Evolutionary conservation across 2,888 invertebrate genomes (phyloP).

Genomic region (Keiferia lycopersicella): DNA sequence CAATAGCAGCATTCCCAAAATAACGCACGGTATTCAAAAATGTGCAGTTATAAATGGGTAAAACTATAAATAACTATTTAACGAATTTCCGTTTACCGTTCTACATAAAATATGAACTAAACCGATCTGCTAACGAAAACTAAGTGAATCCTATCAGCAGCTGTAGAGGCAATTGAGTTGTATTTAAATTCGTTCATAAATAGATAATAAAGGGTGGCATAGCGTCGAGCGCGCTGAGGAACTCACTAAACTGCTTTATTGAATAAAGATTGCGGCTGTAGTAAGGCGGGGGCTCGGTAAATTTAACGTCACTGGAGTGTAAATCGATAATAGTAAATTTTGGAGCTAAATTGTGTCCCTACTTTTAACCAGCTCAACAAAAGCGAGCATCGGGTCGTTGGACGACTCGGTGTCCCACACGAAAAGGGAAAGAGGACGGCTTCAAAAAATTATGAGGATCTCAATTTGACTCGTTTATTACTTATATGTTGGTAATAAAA

Average conservation of each 20-base stretch:
- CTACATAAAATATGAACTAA: constrained; percentile 17
- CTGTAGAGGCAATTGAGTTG: constrained; percentile 41
- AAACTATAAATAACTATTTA: neutral
- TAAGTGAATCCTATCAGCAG: constrained; percentile 42
- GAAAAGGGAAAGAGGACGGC: too few species aligned
- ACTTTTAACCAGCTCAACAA: too few species aligned
- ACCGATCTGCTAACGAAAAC: constrained; percentile 35
- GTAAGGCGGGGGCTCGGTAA: neutral
- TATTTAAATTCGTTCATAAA: constrained; percentile 71
- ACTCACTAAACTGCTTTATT: constrained; percentile 62
- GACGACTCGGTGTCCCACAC: too few species aligned
- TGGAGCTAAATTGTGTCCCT: too few species aligned
- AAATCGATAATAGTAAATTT: too few species aligned
- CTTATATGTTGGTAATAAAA: too few species aligned
- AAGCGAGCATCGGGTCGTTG: too few species aligned
- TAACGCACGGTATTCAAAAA: too few species aligned
- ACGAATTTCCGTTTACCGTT: neutral
- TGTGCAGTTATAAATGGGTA: neutral
- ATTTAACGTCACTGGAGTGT: too few species aligned
- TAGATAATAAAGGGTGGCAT: constrained; percentile 63
- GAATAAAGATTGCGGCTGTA: constrained; percentile 66
- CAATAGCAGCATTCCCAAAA: too few species aligned
- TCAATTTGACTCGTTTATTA: too few species aligned
- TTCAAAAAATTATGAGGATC: too few species aligned
- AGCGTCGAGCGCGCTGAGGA: constrained; percentile 40